Base-by-base conservation (phyloP, 2,888 invertebrate species). In the Philereme transversata region DNA sequence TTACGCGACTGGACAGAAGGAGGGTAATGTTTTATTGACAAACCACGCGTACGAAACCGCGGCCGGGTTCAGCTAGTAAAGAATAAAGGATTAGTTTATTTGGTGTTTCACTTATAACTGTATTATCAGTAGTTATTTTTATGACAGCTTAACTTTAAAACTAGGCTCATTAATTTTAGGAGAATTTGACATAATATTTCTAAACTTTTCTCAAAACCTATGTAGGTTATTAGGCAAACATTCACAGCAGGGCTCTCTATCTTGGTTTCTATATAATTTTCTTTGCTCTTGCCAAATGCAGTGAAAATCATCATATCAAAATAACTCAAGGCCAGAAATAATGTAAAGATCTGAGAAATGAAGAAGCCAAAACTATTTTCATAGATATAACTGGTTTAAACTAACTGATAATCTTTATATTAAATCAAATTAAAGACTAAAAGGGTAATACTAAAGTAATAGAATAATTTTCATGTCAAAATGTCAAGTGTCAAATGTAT, bases 401-500 rank as follows among this genome's bases (percentile, higher is more conserved):
- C 43, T 4, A 5, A 43, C 22, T 22, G 22, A 11, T 45, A 8
- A 22, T 2, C 4, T 36, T 41, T 5, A 9, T 41, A n/a, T 6
- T 4, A 7, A 4, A 41, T 7, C 9, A 45, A 49, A 57, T 36
- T 45, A 50, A 57, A 57, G 40, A 54, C 35, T 22, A 22, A 50
- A 56, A 58, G 47, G 40, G n/a, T 46, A 22, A 22, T 22, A 22
- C 22, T 22, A 22, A 22, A 22, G 22, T 22, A 22, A 22, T 48
- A 44, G 52, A 41, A 36, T 40, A 48, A 50, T 54, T 57, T 54
- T 10, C 50, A 34, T 54, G 40, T 45, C 55, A 53, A 59, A 57
- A 57, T 35, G 41, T 36, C 38, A 22, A 22, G 22, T 22, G 22
- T 22, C 22, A 22, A 35, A 58, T 52, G 40, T 40, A 63, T 56